phyloP scores from a whole-genome alignment of 2,888 invertebrate species.

The Camponotus fellah region DNA sequence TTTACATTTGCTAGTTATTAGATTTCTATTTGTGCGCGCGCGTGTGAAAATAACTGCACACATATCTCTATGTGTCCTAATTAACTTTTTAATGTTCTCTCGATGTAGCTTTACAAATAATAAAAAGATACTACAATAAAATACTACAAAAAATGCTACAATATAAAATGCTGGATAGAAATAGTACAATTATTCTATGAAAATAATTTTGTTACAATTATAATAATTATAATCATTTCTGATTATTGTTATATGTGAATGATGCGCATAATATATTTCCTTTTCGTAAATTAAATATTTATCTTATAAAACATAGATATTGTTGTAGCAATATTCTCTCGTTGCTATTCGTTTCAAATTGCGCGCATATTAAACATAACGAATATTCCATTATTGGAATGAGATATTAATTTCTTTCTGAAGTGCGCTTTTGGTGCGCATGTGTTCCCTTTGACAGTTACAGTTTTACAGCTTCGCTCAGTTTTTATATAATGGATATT shows the following conservation, averaged over 20 bases:
- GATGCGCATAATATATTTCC: neutral
- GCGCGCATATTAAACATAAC: conserved; percentile 23
- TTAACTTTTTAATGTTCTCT: neutral
- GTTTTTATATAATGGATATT: conserved; percentile 51
- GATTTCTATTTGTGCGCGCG: neutral
- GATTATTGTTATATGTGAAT: neutral
- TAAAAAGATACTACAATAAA: neutral
- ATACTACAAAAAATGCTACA: too few species aligned
- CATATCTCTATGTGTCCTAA: neutral
- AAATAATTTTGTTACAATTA: neutral
- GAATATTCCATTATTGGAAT: conserved; percentile 19
- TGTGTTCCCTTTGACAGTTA: conserved; percentile 54
- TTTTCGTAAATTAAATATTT: conserved; percentile 14
- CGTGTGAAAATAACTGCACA: conserved; percentile 1
- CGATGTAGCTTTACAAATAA: neutral
- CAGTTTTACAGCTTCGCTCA: conserved; percentile 29
- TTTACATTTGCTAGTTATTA: conserved; percentile 15
- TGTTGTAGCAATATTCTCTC: neutral
- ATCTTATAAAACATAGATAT: neutral
- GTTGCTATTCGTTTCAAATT: neutral
- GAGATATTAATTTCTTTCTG: conserved; percentile 59
- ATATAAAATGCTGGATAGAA: neutral
- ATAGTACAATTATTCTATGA: neutral
- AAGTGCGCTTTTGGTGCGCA: conserved; percentile 44
- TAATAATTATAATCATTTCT: neutral